Conservation (phyloP, 2,797 vertebrate species). For the Amblyraja radiata region DNA sequence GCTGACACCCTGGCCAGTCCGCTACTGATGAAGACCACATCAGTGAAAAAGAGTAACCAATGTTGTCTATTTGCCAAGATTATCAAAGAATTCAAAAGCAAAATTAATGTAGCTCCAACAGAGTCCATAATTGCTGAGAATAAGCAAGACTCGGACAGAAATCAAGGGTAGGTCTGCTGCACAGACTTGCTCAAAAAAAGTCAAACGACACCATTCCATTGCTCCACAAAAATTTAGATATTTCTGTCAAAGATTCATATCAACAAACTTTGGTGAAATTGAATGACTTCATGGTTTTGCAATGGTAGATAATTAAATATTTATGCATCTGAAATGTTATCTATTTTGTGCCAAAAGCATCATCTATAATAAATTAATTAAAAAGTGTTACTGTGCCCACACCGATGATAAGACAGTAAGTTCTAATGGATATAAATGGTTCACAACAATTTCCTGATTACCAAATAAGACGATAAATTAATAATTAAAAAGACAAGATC, state of each 20-base stretch:
- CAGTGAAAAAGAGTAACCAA: no score
- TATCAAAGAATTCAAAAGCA: not conserved
- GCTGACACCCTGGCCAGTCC: no score
- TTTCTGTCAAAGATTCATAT: not conserved
- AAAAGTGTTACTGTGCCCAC: not conserved
- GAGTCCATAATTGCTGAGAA: not conserved
- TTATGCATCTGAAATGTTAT: not conserved
- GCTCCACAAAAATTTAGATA: not conserved
- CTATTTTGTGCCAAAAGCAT: not conserved
- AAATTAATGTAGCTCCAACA: not conserved
- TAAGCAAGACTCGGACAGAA: not conserved
- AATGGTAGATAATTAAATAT: not conserved
- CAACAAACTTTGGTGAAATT: not conserved
- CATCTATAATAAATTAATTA: not conserved
- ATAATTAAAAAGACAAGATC: constrained; percentile 39
- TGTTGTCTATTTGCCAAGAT: no score
- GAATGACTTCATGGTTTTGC: not conserved
- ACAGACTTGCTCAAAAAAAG: not conserved
- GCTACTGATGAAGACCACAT: no score
- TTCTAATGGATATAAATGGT: not conserved
- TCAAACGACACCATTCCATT: not conserved
- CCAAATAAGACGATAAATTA: no score
- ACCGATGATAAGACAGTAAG: not conserved
- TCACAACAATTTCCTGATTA: not conserved
- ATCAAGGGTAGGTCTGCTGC: not conserved